These are phyloP conservation scores for Ailuropoda melanoleuca DNA, from an alignment of 2,113 vertebrate genomes.

Conservation along the genomic window DNA sequence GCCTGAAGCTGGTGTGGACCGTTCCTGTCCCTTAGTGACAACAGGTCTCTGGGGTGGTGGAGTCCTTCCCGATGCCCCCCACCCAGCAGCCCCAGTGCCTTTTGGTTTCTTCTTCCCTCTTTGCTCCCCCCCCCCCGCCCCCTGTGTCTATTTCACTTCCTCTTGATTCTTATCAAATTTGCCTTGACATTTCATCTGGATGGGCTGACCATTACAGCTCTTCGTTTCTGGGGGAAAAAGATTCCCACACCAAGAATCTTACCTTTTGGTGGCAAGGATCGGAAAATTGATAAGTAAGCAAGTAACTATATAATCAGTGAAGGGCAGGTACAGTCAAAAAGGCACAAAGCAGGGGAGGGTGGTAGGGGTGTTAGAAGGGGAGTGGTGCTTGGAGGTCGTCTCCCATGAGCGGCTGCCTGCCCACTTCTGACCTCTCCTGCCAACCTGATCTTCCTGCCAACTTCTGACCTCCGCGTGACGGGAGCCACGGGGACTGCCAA, in stretches of 20 bases:
- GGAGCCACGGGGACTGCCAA: background rate
- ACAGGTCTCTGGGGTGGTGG: conserved; percentile 69
- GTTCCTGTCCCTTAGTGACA: conserved; percentile 62
- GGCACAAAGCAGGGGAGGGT: background rate
- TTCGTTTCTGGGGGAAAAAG: conserved; percentile 59
- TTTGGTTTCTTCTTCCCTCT: conserved; percentile 71
- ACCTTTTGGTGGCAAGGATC: background rate
- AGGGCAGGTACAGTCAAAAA: background rate
- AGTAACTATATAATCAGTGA: background rate
- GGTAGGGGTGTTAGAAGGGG: background rate
- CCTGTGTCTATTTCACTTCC: conserved; percentile 54
- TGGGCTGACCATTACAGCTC: conserved; percentile 78
- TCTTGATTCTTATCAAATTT: conserved; percentile 74
- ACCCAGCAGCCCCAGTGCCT: conserved; percentile 80
- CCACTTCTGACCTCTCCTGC: background rate
- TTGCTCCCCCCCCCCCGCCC: background rate
- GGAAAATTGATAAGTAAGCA: background rate
- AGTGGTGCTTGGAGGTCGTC: fast-evolving
- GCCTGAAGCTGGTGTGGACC: conserved; percentile 58
- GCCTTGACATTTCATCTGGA: conserved; percentile 86
- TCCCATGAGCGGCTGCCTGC: background rate
- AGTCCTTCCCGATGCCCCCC: background rate
- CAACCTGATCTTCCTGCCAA: too few species aligned
- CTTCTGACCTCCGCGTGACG: too few species aligned
- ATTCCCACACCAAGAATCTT: background rate